Evolutionary conservation across 2,888 invertebrate species (phyloP), one percentile per base, ranked within the genome.

Genomic region (Brachynemurus nebulosus): DNA sequence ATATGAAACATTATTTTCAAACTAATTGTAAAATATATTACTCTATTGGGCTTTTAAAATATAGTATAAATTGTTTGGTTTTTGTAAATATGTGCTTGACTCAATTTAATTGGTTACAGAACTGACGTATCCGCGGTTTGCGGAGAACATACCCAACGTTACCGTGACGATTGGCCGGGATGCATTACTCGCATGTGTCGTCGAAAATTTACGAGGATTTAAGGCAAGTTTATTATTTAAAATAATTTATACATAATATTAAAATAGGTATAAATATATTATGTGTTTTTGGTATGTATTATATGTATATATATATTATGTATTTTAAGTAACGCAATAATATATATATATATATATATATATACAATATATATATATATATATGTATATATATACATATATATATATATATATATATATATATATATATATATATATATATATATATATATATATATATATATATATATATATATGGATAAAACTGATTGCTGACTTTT

Each of bases 131-230:
- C 91, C 91, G 46, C 76, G 81, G 56, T 90, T 91, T 63, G 84
- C 86, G 50, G 90, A 89, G 60, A 82, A 85, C 41, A 86, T 91
- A 55, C 81, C 85, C 41, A 92, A 91, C 67, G 86, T 90, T 53
- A 91, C 91, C 17, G 89, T 89, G 52, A 86, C 86, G 35, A 78
- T 86, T 42, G 90, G 90, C 20, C 72, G 86, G 40, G 89, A 91
- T 65, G 90, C 89, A 17, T 70, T 89, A 20, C 72, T 91, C 50
- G 85, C 88, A 45, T 91, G 91, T 63, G 84, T 88, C 54, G 88
- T 91, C 45, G 88, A 90, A 66, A 89, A 90, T 68, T 74, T 91
- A 48, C 76, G 81, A 58, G 78, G 76, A 52, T 90, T 82, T 64
- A 86, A 89, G 80, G 90, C 86, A 71, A 69, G 63, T 59, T 19